Evolutionary conservation across 2,797 vertebrate genomes (phyloP).

Genomic region (Platalea minor): DNA sequence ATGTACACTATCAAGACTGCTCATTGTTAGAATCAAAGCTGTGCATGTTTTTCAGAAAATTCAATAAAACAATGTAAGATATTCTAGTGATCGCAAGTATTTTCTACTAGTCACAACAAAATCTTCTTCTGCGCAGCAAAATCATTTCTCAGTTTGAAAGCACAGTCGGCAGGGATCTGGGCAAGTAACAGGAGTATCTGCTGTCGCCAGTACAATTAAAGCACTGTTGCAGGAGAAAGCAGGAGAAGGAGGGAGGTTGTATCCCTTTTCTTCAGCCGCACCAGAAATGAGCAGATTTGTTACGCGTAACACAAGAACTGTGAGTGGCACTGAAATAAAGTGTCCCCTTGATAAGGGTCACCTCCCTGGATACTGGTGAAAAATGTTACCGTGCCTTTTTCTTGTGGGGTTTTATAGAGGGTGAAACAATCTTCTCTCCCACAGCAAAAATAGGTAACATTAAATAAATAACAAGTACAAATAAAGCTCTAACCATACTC

Average conservation of each 20-base stretch:
- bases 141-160: neutral
- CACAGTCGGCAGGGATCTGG: neutral
- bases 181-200: conserved; percentile 13
- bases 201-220: conserved; percentile 35
- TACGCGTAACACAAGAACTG: conserved; percentile 4
- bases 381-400: neutral
- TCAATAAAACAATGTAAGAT: neutral
- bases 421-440: neutral
- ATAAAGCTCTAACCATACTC: neutral
- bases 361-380: neutral
- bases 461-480: neutral
- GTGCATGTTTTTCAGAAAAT: neutral
- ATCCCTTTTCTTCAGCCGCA: conserved; percentile 3
- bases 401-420: neutral
- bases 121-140: conserved; percentile 6
- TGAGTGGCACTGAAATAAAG: neutral
- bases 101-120: neutral
- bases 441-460: neutral
- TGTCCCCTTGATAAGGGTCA: conserved; percentile 11
- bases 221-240: neutral
- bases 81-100: neutral
- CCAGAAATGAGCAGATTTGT: conserved; percentile 21
- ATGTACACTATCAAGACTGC: neutral
- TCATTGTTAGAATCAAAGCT: neutral
- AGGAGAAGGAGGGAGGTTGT: neutral